Base-by-base conservation (phyloP, 2,888 invertebrate species). In the Dysmachus trigonus region DNA sequence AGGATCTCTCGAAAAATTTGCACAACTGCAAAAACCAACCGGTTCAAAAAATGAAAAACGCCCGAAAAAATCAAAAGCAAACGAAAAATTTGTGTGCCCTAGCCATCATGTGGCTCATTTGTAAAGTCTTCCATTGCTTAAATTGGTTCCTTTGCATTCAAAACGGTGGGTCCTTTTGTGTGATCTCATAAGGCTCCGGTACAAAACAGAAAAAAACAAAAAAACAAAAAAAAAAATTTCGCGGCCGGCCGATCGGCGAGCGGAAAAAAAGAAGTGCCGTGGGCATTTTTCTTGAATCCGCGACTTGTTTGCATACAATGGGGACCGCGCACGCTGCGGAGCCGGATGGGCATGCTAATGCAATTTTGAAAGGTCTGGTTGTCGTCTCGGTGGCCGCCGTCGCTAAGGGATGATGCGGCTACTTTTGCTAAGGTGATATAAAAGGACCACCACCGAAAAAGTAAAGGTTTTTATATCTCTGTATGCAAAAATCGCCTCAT, bases 271-370 rank as follows among this genome's bases (percentile, higher is more conserved):
- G 27, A 27, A 51, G n/a, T 47, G 79, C 51, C 41, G 30, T 30
- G 79, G n/a, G 30, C 30, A 79, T 79, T 47, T 41, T 47, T 79
- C 79, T 79, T 79, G 53, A 73, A 86, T 82, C 53, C 82, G 51
- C 82, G 76, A 82, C 86, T 79, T 86, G 86, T 86, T 86, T 82
- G 86, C 82, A 77, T 72, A 82, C 72, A 86, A 82, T 74, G 72
- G 82, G 72, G 82, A 73, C 53, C 15, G 85, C 53, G 38, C 35
- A 76, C 38, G 76, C 76, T 76, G 22, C 35, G 38, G 76, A 35
- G 76, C 79, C n/a, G 47, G 51, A 51, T 47, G 47, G 30, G 15
- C 79, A 79, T 51, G 79, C 47, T 51, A 79, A 79, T 79, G 79
- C 79, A 51, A 79, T 79, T 51, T 47, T 51, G 79, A 79, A 79